A percentile compares a stretch with the other conserved stretches of the same genome.
Evolutionary conservation across 1,140 invertebrate species (phyloP).

Genomic region (Aphelenchoides avenae): DNA sequence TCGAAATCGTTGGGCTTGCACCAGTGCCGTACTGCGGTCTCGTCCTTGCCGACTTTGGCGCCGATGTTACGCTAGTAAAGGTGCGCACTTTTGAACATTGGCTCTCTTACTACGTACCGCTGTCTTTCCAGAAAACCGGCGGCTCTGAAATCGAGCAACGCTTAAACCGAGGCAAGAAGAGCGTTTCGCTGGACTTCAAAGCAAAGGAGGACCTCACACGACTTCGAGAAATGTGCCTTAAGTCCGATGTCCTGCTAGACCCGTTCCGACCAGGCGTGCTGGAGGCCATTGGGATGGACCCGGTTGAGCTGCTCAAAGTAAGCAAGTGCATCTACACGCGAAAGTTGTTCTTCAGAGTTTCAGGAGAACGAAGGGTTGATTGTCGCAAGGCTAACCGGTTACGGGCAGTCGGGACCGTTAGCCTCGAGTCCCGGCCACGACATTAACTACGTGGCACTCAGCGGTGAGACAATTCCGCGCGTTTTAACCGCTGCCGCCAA

Average conservation of each 20-base stretch:
- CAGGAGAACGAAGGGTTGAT: slow-evolving; percentile 75
- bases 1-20: slow-evolving; percentile 89
- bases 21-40: slow-evolving; percentile 93
- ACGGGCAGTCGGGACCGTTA: slow-evolving; percentile 77
- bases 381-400: slow-evolving; percentile 86
- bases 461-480: slow-evolving; percentile 70
- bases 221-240: slow-evolving; percentile 60
- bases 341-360: slow-evolving; percentile 11
- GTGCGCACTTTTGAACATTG: no score
- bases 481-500: no score
- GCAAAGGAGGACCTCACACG: slow-evolving; percentile 19
- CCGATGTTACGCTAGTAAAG: slow-evolving; percentile 70
- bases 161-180: slow-evolving; percentile 25
- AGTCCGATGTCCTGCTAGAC: slow-evolving; percentile 85
- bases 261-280: slow-evolving; percentile 86
- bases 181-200: slow-evolving; percentile 30
- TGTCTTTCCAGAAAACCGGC: slow-evolving; percentile 26
- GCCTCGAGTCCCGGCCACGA: slow-evolving; percentile 84
- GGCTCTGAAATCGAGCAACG: slow-evolving; percentile 22
- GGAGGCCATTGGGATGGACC: slow-evolving; percentile 85
- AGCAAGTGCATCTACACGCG: no score
- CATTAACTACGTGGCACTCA: slow-evolving; percentile 89
- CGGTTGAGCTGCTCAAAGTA: slow-evolving; percentile 68
- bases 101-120: no score
- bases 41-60: slow-evolving; percentile 90